A percentile compares a stretch with the other conserved stretches of the same genome.
Evolutionary conservation across 2,888 invertebrate species (phyloP).

Genomic region (Caenorhabditis zanzibari): DNA sequence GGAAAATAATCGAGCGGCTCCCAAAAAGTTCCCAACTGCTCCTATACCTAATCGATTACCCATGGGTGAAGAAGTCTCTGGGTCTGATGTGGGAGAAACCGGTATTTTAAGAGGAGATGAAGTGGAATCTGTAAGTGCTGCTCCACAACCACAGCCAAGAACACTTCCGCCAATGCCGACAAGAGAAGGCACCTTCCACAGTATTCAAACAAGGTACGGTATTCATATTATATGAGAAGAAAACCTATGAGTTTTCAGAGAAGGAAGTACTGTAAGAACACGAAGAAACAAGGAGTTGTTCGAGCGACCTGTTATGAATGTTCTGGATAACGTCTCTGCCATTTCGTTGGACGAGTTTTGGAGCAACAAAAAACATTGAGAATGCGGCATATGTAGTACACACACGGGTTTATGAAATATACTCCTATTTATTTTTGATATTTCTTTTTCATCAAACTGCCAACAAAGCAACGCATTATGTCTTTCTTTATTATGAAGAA

Average conservation of each 20-base stretch:
- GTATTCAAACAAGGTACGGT: constrained; percentile 64
- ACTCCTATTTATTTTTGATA: constrained; percentile 9
- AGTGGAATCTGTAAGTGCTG: constrained; percentile 40
- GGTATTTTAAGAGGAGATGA: constrained; percentile 4
- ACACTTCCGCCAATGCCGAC: constrained; percentile 64
- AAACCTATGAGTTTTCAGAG: constrained; percentile 58
- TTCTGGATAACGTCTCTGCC: constrained; percentile 79
- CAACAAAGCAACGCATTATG: constrained; percentile 15
- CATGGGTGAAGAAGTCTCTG: constrained; percentile 31
- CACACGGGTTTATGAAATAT: constrained; percentile 47
- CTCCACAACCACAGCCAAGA: constrained; percentile 49
- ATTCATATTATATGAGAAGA: too few relatives aligned
- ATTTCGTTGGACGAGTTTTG: constrained; percentile 81
- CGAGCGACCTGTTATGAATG: constrained; percentile 75
- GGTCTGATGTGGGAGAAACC: constrained; percentile 28
- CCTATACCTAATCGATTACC: constrained; percentile 46
- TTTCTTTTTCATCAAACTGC: constrained; percentile 31
- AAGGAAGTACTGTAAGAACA: constrained; percentile 68
- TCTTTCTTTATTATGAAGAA: constrained; percentile 47
- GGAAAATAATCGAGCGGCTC: constrained; percentile 37
- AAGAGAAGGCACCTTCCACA: constrained; percentile 65
- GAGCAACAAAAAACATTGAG: constrained; percentile 70
- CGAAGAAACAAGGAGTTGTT: constrained; percentile 70
- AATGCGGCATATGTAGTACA: constrained; percentile 7
- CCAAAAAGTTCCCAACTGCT: constrained; percentile 46